A percentile compares a stretch with the other conserved stretches of the same genome.
These are phyloP conservation scores for Laothoe populi DNA, from an alignment of 2,888 invertebrate species.

Conservation along the genomic window DNA sequence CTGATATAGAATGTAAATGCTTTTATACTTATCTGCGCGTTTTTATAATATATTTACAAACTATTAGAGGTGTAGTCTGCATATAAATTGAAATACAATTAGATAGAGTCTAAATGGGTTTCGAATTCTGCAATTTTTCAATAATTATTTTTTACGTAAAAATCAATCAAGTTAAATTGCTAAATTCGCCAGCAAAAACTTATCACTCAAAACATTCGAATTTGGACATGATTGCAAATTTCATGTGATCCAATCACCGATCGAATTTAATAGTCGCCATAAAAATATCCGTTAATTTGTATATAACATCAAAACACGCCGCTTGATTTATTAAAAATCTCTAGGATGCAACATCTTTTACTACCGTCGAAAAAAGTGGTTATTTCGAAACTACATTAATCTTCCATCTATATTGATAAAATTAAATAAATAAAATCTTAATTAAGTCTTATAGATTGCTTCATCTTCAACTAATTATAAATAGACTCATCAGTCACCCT, in stretches of 20 bases:
- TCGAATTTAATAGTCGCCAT: constrained; percentile 47
- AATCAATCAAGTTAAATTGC: constrained; percentile 22
- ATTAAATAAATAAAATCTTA: background rate
- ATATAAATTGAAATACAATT: background rate
- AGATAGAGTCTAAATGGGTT: background rate
- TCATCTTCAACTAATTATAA: background rate
- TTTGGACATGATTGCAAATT: constrained; percentile 44
- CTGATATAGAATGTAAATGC: background rate
- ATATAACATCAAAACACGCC: constrained; percentile 27
- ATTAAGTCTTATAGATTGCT: background rate
- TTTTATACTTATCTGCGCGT: background rate
- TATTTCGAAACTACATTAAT: constrained; percentile 4
- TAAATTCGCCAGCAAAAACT: constrained; percentile 20
- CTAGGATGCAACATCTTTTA: constrained; percentile 17
- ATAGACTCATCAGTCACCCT: too few species aligned
- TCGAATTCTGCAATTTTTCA: background rate
- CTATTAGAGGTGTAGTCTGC: background rate
- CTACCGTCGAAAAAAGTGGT: background rate
- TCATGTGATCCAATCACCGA: constrained; percentile 47
- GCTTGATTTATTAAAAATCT: constrained; percentile 22
- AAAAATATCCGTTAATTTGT: constrained; percentile 37
- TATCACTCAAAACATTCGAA: constrained; percentile 31
- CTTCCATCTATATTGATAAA: too few species aligned
- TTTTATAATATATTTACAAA: background rate
- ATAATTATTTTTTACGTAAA: constrained; percentile 6